Conservation (phyloP, 2,113 vertebrate genomes). For the Typhlomys cinereus region DNA sequence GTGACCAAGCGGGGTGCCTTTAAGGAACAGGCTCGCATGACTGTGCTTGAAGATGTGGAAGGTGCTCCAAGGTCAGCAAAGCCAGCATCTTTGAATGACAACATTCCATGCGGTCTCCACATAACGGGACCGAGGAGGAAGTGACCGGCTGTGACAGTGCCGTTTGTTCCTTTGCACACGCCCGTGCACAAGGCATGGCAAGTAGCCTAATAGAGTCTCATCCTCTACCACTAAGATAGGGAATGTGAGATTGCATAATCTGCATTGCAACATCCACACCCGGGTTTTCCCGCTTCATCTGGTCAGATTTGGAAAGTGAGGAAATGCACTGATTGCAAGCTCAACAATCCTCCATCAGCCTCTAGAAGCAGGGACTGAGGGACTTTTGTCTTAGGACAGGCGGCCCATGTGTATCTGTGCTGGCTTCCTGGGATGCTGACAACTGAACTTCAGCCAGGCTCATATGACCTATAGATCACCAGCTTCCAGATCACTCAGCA, state of each 20-base stretch:
- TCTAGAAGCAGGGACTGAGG: neutral
- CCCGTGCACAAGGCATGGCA: neutral
- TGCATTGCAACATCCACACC: neutral
- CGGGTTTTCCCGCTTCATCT: conserved; percentile 49
- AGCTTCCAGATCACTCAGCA: neutral
- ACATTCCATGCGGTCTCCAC: neutral
- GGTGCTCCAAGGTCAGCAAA: fast-evolving
- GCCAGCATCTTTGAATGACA: neutral
- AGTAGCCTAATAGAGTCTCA: conserved; percentile 9
- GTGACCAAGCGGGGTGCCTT: conserved; percentile 3
- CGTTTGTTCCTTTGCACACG: neutral
- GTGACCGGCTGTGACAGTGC: neutral
- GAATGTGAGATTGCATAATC: neutral
- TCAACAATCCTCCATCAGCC: neutral
- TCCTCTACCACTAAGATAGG: neutral
- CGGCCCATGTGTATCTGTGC: neutral
- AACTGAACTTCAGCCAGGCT: neutral
- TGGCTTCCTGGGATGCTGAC: neutral
- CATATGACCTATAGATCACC: no score
- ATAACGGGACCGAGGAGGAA: neutral
- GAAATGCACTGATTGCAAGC: neutral
- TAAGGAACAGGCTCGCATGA: neutral
- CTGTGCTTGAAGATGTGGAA: neutral
- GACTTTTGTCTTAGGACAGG: neutral
- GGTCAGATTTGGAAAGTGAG: neutral